Percentiles rank a stretch among this genome's conserved stretches.
phyloP scores from a whole-genome alignment of 2,797 vertebrate genomes.

The Pyrrhura leucotis region DNA sequence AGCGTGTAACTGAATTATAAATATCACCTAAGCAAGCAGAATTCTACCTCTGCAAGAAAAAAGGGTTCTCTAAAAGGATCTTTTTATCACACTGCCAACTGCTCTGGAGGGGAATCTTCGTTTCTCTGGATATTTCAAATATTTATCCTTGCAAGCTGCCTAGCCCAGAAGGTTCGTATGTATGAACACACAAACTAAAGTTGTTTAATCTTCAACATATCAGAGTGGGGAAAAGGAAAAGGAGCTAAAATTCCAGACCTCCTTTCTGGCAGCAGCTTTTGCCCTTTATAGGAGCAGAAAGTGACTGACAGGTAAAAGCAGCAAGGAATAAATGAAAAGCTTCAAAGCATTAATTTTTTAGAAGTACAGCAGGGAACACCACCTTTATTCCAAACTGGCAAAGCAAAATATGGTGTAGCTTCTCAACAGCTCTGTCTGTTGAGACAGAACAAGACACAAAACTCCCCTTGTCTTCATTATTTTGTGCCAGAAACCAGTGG shows the following conservation, averaged over 20 bases:
- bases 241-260: background rate
- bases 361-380: background rate
- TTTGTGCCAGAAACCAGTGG: background rate
- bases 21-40: background rate
- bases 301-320: background rate
- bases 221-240: background rate
- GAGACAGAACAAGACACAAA: background rate
- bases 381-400: background rate
- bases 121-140: conserved; percentile 30
- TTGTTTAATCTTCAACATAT: background rate
- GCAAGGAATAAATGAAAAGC: background rate
- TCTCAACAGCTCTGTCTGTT: background rate
- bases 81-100: background rate
- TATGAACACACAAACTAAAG: background rate
- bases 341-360: background rate
- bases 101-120: background rate
- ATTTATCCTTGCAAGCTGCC: conserved; percentile 19
- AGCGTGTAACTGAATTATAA: background rate
- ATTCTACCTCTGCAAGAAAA: background rate
- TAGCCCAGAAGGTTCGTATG: background rate
- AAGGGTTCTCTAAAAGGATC: background rate
- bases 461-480: background rate
- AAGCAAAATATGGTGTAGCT: background rate
- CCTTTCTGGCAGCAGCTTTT: background rate
- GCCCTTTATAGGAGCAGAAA: background rate